A percentile compares a stretch with the other conserved stretches of the same genome.
phyloP scores from a whole-genome alignment of 53 echinoderm and acorn worm species.

The Crossaster papposus region DNA sequence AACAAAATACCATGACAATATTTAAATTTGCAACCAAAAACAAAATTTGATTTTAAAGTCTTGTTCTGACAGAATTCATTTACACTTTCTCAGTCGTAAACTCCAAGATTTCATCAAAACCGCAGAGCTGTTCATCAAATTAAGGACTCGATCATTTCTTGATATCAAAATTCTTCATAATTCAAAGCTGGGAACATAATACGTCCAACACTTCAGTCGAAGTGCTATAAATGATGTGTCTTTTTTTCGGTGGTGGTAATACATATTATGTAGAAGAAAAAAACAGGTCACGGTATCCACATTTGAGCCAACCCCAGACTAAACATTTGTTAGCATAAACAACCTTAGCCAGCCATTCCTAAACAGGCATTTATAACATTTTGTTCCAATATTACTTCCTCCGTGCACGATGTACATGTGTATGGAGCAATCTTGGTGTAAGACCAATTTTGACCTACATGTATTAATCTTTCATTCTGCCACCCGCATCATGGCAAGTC shows the following conservation, averaged over 20 bases:
- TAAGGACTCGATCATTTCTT: background rate
- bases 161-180: background rate
- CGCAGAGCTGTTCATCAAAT: background rate
- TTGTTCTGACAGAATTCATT: background rate
- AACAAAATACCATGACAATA: background rate
- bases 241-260: background rate
- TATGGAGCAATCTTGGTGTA: background rate
- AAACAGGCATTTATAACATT: slow-evolving; percentile 2
- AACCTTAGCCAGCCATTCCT: background rate
- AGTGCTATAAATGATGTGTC: background rate
- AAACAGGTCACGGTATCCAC: background rate
- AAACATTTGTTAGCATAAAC: slow-evolving; percentile 12
- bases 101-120: background rate
- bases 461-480: background rate
- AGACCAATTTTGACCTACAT: background rate
- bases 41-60: slow-evolving; percentile 16
- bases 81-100: background rate
- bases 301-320: slow-evolving; percentile 11
- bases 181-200: background rate
- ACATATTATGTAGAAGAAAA: background rate
- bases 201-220: background rate
- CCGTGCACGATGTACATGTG: background rate
- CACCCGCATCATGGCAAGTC: background rate
- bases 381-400: background rate
- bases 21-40: background rate